These are phyloP conservation scores for Kryptopterus vitreolus DNA, from an alignment of 2,797 vertebrate species.

Conservation along the genomic window DNA sequence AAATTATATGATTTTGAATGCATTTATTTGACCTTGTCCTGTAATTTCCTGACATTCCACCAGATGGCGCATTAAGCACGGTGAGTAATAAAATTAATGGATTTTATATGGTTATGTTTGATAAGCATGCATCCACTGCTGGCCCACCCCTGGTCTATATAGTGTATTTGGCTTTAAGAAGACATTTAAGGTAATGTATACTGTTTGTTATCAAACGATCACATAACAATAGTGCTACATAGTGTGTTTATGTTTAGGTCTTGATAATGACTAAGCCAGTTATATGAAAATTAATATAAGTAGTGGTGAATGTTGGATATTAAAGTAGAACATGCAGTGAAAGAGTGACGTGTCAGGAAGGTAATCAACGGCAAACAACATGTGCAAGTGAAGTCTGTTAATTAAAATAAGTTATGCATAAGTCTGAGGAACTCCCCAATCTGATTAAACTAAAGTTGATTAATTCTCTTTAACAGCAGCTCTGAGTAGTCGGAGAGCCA, in stretches of 20 bases:
- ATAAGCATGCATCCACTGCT: too few species aligned
- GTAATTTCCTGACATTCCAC: too few species aligned
- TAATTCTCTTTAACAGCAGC: not conserved
- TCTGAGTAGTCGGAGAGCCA: not conserved
- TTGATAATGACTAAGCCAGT: not conserved
- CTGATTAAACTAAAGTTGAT: not conserved
- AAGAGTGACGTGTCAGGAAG: not conserved
- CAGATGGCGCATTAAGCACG: too few species aligned
- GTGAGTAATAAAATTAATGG: too few species aligned
- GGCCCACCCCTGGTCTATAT: too few species aligned
- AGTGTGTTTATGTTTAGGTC: not conserved
- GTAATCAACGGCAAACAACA: not conserved
- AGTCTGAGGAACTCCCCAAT: not conserved
- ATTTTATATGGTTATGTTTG: too few species aligned
- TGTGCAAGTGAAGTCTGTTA: not conserved
- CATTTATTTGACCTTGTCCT: too few species aligned
- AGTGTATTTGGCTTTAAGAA: not conserved
- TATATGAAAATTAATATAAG: not conserved
- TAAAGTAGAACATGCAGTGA: not conserved
- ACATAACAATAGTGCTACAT: not conserved
- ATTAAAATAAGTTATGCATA: constrained; percentile 12
- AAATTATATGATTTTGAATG: too few species aligned
- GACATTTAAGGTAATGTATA: not conserved
- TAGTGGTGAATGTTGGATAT: not conserved
- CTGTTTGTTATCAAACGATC: not conserved